Conservation (phyloP, 2,797 vertebrate genomes). For the Taenioides sp. region DNA sequence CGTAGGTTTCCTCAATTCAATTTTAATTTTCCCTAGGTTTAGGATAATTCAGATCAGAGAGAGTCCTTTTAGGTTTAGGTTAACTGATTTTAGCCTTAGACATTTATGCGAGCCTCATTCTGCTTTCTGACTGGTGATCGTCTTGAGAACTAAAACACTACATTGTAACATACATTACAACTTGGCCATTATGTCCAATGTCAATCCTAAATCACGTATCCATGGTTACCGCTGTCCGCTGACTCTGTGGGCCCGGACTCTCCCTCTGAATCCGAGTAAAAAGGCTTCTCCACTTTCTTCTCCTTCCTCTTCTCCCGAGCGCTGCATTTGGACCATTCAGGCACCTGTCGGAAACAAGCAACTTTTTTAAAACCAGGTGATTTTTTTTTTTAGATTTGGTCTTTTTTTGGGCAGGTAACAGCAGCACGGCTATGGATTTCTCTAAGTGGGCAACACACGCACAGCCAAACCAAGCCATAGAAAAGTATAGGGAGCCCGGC, state of each 20-base stretch:
- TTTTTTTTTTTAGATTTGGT: slow-evolving; percentile 14
- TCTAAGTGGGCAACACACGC: slow-evolving; percentile 62
- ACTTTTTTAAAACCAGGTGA: background rate
- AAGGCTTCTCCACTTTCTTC: slow-evolving; percentile 95
- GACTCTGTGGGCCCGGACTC: slow-evolving; percentile 97
- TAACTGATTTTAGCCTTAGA: no score
- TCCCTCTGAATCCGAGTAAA: slow-evolving; percentile 96
- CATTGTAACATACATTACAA: no score
- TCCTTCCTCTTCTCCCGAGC: slow-evolving; percentile 96
- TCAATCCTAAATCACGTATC: background rate
- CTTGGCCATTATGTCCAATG: no score
- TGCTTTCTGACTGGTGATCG: no score
- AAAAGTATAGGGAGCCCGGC: slow-evolving; percentile 22
- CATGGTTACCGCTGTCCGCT: slow-evolving; percentile 88
- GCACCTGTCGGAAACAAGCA: slow-evolving; percentile 79
- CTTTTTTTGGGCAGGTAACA: slow-evolving; percentile 48
- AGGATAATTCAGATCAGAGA: no score
- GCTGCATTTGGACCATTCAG: slow-evolving; percentile 98
- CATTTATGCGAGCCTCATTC: no score
- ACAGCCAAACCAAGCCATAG: slow-evolving; percentile 59
- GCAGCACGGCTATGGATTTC: slow-evolving; percentile 74
- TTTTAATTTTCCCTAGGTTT: no score
- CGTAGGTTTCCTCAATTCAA: no score
- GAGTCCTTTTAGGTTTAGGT: no score
- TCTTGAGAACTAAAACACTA: no score